These are phyloP conservation scores for Acinonyx jubatus DNA, from an alignment of 2,113 vertebrate genomes.

Conservation along the genomic window DNA sequence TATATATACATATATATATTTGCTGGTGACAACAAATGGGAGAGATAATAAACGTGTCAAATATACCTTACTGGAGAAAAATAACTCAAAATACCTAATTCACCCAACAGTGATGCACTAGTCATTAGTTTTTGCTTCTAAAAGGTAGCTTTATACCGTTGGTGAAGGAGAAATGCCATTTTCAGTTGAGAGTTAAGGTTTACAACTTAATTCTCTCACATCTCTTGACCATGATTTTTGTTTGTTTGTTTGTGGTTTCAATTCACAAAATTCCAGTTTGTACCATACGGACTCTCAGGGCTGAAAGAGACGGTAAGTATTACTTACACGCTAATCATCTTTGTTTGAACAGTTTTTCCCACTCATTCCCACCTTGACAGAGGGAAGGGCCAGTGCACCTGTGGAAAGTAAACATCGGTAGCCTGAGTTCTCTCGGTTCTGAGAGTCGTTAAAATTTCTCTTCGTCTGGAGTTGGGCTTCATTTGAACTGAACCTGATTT, in stretches of 20 bases:
- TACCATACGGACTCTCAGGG: background rate
- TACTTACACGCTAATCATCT: constrained; percentile 1
- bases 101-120: background rate
- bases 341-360: background rate
- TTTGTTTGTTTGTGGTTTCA: background rate
- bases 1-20: background rate
- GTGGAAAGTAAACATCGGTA: constrained; percentile 20
- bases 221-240: background rate
- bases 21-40: background rate
- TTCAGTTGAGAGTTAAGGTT: background rate
- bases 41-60: background rate
- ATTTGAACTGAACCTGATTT: constrained; percentile 24
- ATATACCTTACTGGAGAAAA: background rate
- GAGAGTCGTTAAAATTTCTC: constrained; percentile 49
- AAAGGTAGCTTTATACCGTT: background rate
- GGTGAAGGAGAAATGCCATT: background rate
- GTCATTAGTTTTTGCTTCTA: background rate
- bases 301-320: background rate
- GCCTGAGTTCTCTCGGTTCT: background rate
- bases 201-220: background rate
- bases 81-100: background rate
- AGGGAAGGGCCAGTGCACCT: background rate
- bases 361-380: background rate
- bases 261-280: background rate
- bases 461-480: constrained; percentile 25